Percentiles rank a stretch among this genome's conserved stretches.
These are phyloP conservation scores for Hyphantria cunea DNA, from an alignment of 1,140 invertebrate genomes.

Conservation along the genomic window DNA sequence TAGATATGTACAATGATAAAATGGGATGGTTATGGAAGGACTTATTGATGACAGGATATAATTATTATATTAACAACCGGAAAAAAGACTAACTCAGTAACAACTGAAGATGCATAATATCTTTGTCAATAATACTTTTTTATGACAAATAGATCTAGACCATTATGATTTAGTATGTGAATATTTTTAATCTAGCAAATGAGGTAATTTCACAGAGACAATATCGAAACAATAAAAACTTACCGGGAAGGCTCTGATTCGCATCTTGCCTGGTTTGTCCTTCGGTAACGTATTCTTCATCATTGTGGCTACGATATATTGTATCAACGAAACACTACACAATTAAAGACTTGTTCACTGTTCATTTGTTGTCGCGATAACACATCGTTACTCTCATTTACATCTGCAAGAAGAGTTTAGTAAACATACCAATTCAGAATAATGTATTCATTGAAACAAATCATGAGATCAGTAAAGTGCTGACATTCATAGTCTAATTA, in stretches of 20 bases:
- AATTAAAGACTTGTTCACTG: slow-evolving; percentile 44
- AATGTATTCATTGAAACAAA: slow-evolving; percentile 7
- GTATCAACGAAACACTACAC: slow-evolving; percentile 52
- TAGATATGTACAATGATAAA: no score
- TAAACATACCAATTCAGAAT: slow-evolving; percentile 30
- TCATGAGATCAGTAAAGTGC: neutral
- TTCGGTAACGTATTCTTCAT: slow-evolving; percentile 89
- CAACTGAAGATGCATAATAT: no score
- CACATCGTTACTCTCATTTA: slow-evolving; percentile 68
- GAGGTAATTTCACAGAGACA: no score
- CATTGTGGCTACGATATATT: slow-evolving; percentile 67
- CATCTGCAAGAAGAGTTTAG: slow-evolving; percentile 58
- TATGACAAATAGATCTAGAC: no score
- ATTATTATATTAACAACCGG: no score
- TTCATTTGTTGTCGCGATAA: slow-evolving; percentile 67
- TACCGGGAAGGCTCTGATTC: slow-evolving; percentile 98
- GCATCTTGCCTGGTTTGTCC: slow-evolving; percentile 97
- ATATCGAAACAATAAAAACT: slow-evolving; percentile 72
- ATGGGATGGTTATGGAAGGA: no score
- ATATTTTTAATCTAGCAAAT: no score
- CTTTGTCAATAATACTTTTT: no score
- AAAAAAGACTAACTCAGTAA: no score
- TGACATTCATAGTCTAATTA: neutral
- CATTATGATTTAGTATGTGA: no score
- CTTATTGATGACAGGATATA: no score